These are phyloP conservation scores for Drosophila ananassae DNA, from an alignment of 1,140 invertebrate genomes.

Conservation along the genomic window DNA sequence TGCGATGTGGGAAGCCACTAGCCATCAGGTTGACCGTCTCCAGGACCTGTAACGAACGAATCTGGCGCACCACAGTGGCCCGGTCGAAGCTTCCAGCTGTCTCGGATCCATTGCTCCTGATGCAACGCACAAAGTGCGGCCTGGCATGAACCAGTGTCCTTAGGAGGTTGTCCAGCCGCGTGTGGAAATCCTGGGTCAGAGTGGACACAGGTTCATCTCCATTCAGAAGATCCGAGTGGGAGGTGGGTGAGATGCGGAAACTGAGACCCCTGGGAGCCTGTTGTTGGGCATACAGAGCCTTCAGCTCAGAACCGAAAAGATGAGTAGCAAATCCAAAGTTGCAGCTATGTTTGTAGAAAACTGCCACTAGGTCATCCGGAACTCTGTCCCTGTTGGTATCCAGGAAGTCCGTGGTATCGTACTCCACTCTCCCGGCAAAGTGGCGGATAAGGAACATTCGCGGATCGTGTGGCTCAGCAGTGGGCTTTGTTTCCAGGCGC, in stretches of 20 bases:
- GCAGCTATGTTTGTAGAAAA: conserved; percentile 96
- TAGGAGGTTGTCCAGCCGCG: conserved; percentile 94
- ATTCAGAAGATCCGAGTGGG: conserved; percentile 93
- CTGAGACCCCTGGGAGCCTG: conserved; percentile 92
- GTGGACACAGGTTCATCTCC: conserved; percentile 95
- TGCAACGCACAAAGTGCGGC: conserved; percentile 96
- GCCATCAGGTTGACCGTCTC: conserved; percentile 98
- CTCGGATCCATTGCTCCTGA: conserved; percentile 93
- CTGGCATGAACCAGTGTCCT: conserved; percentile 95
- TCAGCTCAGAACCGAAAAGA: conserved; percentile 95
- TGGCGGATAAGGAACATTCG: conserved; percentile 96
- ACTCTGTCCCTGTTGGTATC: conserved; percentile 96
- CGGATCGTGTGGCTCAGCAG: conserved; percentile 87
- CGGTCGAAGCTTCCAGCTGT: conserved; percentile 92
- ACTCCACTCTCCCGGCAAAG: conserved; percentile 94
- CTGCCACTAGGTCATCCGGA: conserved; percentile 95
- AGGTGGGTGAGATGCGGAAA: conserved; percentile 96
- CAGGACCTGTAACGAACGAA: conserved; percentile 95
- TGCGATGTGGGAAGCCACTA: conserved; percentile 95
- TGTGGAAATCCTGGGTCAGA: conserved; percentile 97
- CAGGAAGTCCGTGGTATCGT: conserved; percentile 95
- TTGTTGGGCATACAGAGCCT: conserved; percentile 92
- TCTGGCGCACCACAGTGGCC: conserved; percentile 90
- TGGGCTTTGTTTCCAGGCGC: conserved; percentile 85
- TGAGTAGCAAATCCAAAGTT: conserved; percentile 98